Conservation (phyloP, 2,797 vertebrate genomes). For the Gastrophryne carolinensis region DNA sequence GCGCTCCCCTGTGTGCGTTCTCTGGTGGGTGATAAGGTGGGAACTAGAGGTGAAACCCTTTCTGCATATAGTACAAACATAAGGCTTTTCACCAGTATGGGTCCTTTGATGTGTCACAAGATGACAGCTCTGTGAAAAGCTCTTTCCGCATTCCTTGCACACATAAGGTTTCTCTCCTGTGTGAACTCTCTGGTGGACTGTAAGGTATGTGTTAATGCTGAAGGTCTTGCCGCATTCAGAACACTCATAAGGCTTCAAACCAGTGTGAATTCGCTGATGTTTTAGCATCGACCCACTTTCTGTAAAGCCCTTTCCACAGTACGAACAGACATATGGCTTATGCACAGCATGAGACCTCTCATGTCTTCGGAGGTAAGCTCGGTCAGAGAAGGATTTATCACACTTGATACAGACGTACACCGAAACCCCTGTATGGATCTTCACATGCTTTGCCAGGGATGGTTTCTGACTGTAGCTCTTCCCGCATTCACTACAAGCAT, state of each 20-base stretch:
- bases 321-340: neutral
- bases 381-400: slow-evolving; percentile 42
- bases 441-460: slow-evolving; percentile 39
- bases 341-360: slow-evolving; percentile 3
- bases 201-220: slow-evolving; percentile 41
- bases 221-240: slow-evolving; percentile 42
- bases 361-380: slow-evolving; percentile 10
- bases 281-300: slow-evolving; percentile 24
- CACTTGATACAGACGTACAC: slow-evolving; percentile 24
- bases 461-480: slow-evolving; percentile 41
- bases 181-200: slow-evolving; percentile 38
- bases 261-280: slow-evolving; percentile 42
- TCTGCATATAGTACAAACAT: slow-evolving; percentile 50
- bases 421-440: slow-evolving; percentile 6
- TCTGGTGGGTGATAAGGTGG: slow-evolving; percentile 53
- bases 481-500: slow-evolving; percentile 46
- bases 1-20: slow-evolving; percentile 58
- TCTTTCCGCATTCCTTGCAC: slow-evolving; percentile 26
- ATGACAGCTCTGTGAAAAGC: slow-evolving; percentile 26
- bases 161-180: slow-evolving; percentile 46
- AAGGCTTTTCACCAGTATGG: slow-evolving; percentile 54
- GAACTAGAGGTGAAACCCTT: slow-evolving; percentile 54
- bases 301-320: slow-evolving; percentile 33
- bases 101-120: slow-evolving; percentile 49
- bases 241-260: slow-evolving; percentile 29